Evolutionary conservation across 2,113 vertebrate species (phyloP).

Genomic region (Xenus cinereus): DNA sequence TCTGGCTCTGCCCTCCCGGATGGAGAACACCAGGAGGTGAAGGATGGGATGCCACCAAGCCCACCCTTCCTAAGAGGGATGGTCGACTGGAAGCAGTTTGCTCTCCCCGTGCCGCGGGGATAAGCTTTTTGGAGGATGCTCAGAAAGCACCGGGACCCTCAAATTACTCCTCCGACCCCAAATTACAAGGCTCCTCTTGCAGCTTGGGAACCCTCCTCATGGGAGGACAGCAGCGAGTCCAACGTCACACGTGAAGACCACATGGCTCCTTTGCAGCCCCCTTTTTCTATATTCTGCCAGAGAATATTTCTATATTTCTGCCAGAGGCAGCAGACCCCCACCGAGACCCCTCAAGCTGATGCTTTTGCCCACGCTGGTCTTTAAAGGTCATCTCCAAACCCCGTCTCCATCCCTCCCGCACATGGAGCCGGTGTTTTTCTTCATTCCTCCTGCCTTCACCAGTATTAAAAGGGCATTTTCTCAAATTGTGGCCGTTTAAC

Average conservation of each 20-base stretch:
- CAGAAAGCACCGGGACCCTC: accelerated
- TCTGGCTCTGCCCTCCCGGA: neutral
- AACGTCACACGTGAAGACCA: accelerated
- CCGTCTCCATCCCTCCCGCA: accelerated
- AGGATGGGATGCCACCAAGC: neutral
- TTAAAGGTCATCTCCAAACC: neutral
- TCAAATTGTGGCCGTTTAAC: neutral
- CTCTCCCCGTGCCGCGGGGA: accelerated
- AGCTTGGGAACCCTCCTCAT: neutral
- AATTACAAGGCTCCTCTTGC: neutral
- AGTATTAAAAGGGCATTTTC: neutral
- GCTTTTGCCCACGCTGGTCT: neutral
- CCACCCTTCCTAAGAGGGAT: neutral
- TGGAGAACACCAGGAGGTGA: neutral
- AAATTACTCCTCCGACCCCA: neutral
- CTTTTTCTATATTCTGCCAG: neutral
- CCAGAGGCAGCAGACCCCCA: neutral
- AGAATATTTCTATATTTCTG: no score
- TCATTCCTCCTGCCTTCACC: neutral
- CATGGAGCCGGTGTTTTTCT: accelerated
- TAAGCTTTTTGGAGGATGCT: neutral
- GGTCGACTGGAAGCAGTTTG: accelerated
- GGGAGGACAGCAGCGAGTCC: accelerated
- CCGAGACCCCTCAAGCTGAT: neutral
- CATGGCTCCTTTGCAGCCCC: neutral